Conservation (phyloP, 2,888 invertebrate species). For the Sylvicola fuscatus region DNA sequence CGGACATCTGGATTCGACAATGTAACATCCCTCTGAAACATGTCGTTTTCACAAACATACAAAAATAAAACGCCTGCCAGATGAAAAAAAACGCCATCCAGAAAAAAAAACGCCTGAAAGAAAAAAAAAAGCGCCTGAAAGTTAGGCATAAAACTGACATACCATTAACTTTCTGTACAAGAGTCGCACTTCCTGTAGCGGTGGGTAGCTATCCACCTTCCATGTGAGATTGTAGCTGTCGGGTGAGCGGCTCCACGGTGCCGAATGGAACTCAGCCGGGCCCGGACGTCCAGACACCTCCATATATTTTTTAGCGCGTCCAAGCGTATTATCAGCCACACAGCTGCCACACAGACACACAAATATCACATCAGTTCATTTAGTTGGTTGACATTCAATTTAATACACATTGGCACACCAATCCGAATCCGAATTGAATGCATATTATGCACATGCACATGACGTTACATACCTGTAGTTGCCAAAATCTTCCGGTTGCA, state of each 20-base stretch:
- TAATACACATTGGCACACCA: slow-evolving; percentile 2
- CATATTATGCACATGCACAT: neutral
- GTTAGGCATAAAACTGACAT: slow-evolving; percentile 11
- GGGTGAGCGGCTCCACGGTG: slow-evolving; percentile 37
- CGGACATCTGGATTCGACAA: no score
- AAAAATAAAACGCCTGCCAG: no score
- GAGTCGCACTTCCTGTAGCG: slow-evolving; percentile 44
- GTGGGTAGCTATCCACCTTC: slow-evolving; percentile 51
- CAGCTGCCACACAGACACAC: slow-evolving; percentile 26
- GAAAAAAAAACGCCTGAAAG: neutral
- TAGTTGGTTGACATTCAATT: slow-evolving; percentile 1
- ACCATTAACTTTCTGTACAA: slow-evolving; percentile 48
- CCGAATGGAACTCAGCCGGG: slow-evolving; percentile 44
- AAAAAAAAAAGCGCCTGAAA: neutral
- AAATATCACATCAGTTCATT: neutral
- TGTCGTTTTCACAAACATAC: no score
- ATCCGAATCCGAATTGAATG: neutral
- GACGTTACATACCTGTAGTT: slow-evolving; percentile 37
- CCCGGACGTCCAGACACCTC: slow-evolving; percentile 50
- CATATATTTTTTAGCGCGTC: slow-evolving; percentile 45
- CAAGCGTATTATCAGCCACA: slow-evolving; percentile 46
- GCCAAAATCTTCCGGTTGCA: slow-evolving; percentile 47
- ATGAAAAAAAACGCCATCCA: neutral
- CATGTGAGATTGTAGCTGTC: slow-evolving; percentile 44
- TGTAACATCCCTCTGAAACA: no score